A percentile compares a stretch with the other conserved stretches of the same genome.
These are phyloP conservation scores for Tragelaphus strepsiceros DNA, from an alignment of 2,113 vertebrate genomes.

Conservation along the genomic window DNA sequence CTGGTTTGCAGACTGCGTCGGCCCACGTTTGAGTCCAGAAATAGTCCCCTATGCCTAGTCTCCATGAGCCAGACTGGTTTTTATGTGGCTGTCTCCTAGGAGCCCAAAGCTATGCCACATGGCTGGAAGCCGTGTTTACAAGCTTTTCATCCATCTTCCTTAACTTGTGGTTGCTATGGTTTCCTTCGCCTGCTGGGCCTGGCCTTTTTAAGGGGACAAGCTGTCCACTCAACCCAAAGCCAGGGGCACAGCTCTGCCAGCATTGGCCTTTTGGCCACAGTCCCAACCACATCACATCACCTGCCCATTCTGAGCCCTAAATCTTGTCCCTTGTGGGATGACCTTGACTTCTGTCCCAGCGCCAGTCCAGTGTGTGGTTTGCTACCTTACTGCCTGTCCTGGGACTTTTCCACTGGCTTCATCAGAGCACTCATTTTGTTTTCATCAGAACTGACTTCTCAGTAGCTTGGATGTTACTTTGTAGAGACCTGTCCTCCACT, in stretches of 20 bases:
- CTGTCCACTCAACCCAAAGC: conserved; percentile 56
- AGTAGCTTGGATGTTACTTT: background rate
- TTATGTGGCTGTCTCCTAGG: conserved; percentile 71
- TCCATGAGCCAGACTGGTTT: conserved; percentile 46
- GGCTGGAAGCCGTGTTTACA: conserved; percentile 65
- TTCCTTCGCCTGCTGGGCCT: conserved; percentile 61
- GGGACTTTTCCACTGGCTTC: background rate
- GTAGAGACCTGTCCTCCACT: background rate
- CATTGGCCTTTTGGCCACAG: background rate
- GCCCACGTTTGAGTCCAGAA: conserved; percentile 34
- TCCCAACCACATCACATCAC: background rate
- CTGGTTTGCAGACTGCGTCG: background rate
- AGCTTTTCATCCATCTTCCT: conserved; percentile 63
- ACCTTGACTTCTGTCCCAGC: background rate
- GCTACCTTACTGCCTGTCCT: background rate
- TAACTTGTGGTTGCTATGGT: conserved; percentile 73
- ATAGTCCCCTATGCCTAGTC: conserved; percentile 35
- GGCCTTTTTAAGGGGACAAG: conserved; percentile 50
- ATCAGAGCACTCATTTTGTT: background rate
- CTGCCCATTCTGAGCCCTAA: background rate
- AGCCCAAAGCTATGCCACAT: conserved; percentile 63
- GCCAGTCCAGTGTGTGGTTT: background rate
- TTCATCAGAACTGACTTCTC: background rate
- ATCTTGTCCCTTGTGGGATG: background rate
- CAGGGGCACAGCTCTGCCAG: background rate